Evolutionary conservation across 2,797 vertebrate species (phyloP), one percentile per base, ranked within the genome.

Genomic region (Discoglossus pictus): DNA sequence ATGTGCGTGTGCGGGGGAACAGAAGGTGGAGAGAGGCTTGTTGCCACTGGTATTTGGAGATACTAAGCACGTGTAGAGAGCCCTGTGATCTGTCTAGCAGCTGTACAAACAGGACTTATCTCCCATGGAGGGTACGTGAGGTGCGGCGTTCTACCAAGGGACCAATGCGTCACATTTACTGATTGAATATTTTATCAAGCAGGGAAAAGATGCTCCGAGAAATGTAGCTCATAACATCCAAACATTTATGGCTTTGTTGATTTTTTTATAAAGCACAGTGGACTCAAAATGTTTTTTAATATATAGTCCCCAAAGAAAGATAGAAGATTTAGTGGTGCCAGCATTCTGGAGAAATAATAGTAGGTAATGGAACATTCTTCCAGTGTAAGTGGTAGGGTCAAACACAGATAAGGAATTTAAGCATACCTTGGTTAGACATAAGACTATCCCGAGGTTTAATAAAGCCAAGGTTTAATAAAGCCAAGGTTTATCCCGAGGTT

Each of bases 51-150:
- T 23, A 1, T 5, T 51, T n/a, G 52, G 34, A 18, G 68, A 40
- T 51, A 47, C 7, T 1, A 61, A 76, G 59, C 13, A 12, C 59
- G 61, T 10, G 25, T 25, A 13, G 3, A 1, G 65, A 77, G 42
- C 69, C 56, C 39, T 17, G 2, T 0, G 46, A 65, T 65, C 61
- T 53, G 1, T 0, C 35, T 2, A 56, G 47, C 78, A 84, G 80
- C 79, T 84, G 81, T 76, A 61, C 76, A 78, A 80, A 81, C 81
- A 74, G 69, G 65, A 54, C 74, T 63, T 23, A 25, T 76, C 78
- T 77, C 76, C 0, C 16, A 76, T 65, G 56, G 61, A 74, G 75
- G 65, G 68, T 39, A 44, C 76, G 69, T 23, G 11, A 65, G 68
- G 54, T 56, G 42, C 0, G 44, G 15, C 56, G 73, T 6, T 0